Evolutionary conservation across 2,888 invertebrate genomes (phyloP).

Genomic region (Anaspis maculata): DNA sequence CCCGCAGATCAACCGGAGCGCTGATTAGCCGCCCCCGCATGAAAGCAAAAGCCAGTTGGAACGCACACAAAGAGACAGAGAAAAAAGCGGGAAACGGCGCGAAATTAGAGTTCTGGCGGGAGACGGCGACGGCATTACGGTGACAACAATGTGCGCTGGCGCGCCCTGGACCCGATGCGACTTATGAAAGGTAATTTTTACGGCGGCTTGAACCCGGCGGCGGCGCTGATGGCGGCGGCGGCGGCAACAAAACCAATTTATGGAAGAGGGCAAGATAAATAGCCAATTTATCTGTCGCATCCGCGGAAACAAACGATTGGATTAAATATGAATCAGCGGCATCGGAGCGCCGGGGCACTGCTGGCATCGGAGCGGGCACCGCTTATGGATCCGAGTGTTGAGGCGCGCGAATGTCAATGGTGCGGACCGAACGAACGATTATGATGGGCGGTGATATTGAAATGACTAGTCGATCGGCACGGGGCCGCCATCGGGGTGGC

Average conservation of each 20-base stretch:
- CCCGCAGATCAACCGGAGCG: too few species aligned
- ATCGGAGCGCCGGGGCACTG: constrained; percentile 4
- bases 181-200: constrained; percentile 1
- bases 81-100: too few species aligned
- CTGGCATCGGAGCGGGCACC: constrained; percentile 5
- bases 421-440: not conserved
- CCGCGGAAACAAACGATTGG: constrained; percentile 8
- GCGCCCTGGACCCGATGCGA: too few species aligned
- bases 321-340: constrained; percentile 6
- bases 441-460: not conserved
- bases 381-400: not conserved
- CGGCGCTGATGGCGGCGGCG: too few species aligned
- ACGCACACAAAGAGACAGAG: too few species aligned
- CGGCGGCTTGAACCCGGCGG: not conserved
- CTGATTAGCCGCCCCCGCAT: too few species aligned
- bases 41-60: too few species aligned
- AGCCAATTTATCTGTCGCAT: constrained; percentile 8
- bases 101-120: too few species aligned
- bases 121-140: too few species aligned
- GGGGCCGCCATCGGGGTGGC: not conserved
- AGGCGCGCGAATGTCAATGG: not conserved
- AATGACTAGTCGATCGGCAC: not conserved
- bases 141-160: too few species aligned
- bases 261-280: constrained; percentile 4
- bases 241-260: constrained; percentile 2